These are phyloP conservation scores for Lutraria rhynchaena DNA, from an alignment of 1,140 invertebrate genomes.

Conservation along the genomic window DNA sequence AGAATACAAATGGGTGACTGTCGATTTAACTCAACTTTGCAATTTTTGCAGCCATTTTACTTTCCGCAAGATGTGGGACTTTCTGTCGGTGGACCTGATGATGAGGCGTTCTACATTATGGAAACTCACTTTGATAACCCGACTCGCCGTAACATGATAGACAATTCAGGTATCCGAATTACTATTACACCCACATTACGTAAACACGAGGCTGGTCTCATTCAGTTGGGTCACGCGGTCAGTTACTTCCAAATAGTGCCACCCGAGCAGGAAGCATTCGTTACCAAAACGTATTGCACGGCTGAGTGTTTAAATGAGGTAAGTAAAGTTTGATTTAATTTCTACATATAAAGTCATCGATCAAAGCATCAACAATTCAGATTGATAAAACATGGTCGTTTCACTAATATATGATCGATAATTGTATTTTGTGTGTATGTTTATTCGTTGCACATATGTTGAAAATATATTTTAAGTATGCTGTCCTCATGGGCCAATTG, in stretches of 20 bases:
- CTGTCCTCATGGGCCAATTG: no score
- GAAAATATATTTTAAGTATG: no score
- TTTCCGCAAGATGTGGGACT: constrained; percentile 62
- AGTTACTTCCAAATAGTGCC: constrained; percentile 16
- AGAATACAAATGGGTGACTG: neutral
- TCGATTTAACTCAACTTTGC: neutral
- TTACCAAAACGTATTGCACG: constrained; percentile 4
- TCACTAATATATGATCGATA: no score
- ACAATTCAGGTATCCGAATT: constrained; percentile 40
- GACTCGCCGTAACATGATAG: constrained; percentile 11
- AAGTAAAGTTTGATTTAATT: no score
- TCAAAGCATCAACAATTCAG: no score
- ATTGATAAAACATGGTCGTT: no score
- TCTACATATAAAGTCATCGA: no score
- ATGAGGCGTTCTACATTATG: constrained; percentile 56
- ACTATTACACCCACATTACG: constrained; percentile 33
- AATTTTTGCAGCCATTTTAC: constrained; percentile 52
- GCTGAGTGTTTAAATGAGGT: neutral
- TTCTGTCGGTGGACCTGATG: constrained; percentile 45
- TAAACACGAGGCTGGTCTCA: constrained; percentile 35
- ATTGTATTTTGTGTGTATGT: no score
- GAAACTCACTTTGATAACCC: constrained; percentile 68
- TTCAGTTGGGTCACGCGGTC: neutral
- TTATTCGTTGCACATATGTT: no score
- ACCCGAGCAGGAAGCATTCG: neutral